phyloP scores from a whole-genome alignment of 2,888 invertebrate species.

The Urechis unicinctus region DNA sequence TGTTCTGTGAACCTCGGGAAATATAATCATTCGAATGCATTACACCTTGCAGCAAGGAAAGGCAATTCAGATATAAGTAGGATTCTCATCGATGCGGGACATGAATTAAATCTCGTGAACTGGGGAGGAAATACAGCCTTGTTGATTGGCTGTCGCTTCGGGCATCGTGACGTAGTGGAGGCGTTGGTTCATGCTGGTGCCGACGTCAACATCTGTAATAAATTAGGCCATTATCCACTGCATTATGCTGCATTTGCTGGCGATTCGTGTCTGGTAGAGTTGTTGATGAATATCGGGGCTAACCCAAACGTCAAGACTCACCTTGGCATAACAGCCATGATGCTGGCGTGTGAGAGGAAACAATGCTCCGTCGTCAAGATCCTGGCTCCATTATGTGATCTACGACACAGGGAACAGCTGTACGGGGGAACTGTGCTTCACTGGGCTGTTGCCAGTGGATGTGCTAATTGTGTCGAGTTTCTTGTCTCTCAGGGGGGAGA shows the following conservation, averaged over 20 bases:
- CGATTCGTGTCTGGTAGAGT: conserved; percentile 4
- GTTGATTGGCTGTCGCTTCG: conserved; percentile 4
- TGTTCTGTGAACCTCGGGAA: conserved; percentile 1
- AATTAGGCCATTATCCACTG: conserved; percentile 12
- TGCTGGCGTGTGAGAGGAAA: conserved; percentile 12
- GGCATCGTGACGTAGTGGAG: conserved; percentile 3
- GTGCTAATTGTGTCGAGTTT: conserved; percentile 5
- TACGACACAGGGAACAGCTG: conserved; percentile 6
- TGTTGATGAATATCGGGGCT: conserved; percentile 6
- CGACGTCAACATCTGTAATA: conserved; percentile 7
- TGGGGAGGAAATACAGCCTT: conserved; percentile 2
- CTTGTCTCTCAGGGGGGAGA: conserved; percentile 2
- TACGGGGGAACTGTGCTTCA: conserved; percentile 12
- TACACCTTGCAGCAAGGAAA: neutral
- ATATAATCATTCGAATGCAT: neutral
- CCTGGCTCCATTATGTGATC: conserved; percentile 3
- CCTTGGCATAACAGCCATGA: conserved; percentile 10
- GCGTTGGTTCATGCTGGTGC: conserved; percentile 3
- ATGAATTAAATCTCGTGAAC: neutral
- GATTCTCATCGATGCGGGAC: neutral
- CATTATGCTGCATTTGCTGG: conserved; percentile 13
- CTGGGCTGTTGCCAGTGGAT: conserved; percentile 14
- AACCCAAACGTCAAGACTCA: conserved; percentile 9
- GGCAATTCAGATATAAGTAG: neutral
- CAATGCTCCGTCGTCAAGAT: conserved; percentile 6